A percentile compares a stretch with the other conserved stretches of the same genome.
These are phyloP conservation scores for Steatocranus sp. DNA, from an alignment of 2,797 vertebrate genomes.

Conservation along the genomic window DNA sequence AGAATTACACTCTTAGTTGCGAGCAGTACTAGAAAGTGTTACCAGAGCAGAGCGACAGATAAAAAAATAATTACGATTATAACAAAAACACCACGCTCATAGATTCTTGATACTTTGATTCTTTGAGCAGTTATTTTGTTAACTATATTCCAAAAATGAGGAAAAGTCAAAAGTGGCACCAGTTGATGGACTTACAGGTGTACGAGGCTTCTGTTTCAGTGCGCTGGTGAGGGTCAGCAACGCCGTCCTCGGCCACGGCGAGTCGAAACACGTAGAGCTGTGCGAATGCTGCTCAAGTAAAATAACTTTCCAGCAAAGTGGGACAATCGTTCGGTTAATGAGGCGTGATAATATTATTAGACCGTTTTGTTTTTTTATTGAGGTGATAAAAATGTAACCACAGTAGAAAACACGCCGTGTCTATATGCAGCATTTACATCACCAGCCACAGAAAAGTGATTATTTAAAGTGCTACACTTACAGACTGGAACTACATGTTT, in stretches of 20 bases:
- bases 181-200: not conserved
- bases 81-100: not conserved
- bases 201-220: not conserved
- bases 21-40: not conserved
- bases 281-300: not conserved
- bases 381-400: not conserved
- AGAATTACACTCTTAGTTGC: not conserved
- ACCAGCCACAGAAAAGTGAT: not conserved
- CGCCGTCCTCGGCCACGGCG: not conserved
- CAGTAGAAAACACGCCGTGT: not conserved
- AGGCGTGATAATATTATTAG: not conserved
- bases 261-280: fast-evolving
- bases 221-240: not conserved
- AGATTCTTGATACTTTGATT: not conserved
- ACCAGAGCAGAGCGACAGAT: not conserved
- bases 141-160: not conserved
- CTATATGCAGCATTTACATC: not conserved
- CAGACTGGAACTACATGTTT: fast-evolving
- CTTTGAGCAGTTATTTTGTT: not conserved
- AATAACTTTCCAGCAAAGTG: not conserved
- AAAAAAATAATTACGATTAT: not conserved
- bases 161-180: not conserved
- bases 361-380: not conserved
- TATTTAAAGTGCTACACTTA: not conserved
- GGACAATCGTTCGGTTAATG: not conserved